Conservation (phyloP, 2,113 vertebrate genomes). For the Ailurus styani region DNA sequence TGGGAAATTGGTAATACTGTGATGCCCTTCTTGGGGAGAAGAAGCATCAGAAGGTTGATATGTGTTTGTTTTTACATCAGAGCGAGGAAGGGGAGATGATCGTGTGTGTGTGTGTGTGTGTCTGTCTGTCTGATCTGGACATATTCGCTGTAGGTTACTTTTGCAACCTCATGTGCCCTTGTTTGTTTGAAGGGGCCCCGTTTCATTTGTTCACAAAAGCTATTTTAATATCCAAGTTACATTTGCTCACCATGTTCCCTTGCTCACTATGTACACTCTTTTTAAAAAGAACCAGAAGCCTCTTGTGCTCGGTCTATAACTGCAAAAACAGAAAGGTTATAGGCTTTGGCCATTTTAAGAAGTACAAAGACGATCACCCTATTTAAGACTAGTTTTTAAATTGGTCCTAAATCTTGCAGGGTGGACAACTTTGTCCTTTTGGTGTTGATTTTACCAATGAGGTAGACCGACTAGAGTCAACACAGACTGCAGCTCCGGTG, state of each 20-base stretch:
- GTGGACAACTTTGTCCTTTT: background rate
- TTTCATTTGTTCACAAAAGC: background rate
- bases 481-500: background rate
- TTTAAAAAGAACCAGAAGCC: background rate
- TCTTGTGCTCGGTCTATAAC: background rate
- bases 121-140: background rate
- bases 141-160: background rate
- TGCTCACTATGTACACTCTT: background rate
- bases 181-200: background rate
- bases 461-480: background rate
- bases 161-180: background rate
- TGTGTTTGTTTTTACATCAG: background rate
- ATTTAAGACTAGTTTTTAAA: background rate
- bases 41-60: background rate
- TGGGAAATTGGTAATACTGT: background rate
- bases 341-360: background rate
- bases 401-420: background rate
- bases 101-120: background rate
- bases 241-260: background rate
- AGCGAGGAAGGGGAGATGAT: background rate
- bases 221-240: background rate
- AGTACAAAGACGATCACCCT: background rate
- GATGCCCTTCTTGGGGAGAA: background rate
- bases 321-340: background rate
- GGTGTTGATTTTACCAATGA: background rate